A percentile compares a stretch with the other conserved stretches of the same genome.
Conservation (phyloP, 1,140 invertebrate genomes). For the Drosophila arawakana region DNA sequence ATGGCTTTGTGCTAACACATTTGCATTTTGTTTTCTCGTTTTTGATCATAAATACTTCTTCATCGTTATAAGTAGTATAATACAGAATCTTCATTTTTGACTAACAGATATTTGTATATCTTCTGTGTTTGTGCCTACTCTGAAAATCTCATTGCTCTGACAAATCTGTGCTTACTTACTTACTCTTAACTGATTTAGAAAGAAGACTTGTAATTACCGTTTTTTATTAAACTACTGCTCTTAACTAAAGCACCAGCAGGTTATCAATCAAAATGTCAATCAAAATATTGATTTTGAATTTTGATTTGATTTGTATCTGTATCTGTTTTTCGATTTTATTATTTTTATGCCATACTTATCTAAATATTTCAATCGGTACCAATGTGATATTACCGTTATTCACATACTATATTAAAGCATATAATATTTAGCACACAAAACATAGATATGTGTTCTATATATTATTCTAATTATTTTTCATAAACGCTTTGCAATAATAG, state of each 20-base stretch:
- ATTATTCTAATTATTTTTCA: constrained; percentile 12
- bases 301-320: neutral
- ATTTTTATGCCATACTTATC: neutral
- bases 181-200: too few species aligned
- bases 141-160: neutral
- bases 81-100: neutral
- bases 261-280: neutral
- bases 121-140: neutral
- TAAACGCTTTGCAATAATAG: constrained; percentile 48
- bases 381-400: neutral
- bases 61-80: too few species aligned
- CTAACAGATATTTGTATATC: neutral
- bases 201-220: too few species aligned
- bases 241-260: neutral
- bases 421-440: constrained; percentile 14
- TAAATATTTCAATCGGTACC: neutral
- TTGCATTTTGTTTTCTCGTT: too few species aligned
- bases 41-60: too few species aligned
- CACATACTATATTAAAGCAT: neutral
- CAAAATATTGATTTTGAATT: neutral
- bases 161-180: neutral
- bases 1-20: too few species aligned
- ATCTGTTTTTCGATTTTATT: neutral
- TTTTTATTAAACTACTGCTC: too few species aligned
- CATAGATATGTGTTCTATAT: constrained; percentile 18